Evolutionary conservation across 2,888 invertebrate species (phyloP).

Genomic region (Tolmerus cingulatus): DNA sequence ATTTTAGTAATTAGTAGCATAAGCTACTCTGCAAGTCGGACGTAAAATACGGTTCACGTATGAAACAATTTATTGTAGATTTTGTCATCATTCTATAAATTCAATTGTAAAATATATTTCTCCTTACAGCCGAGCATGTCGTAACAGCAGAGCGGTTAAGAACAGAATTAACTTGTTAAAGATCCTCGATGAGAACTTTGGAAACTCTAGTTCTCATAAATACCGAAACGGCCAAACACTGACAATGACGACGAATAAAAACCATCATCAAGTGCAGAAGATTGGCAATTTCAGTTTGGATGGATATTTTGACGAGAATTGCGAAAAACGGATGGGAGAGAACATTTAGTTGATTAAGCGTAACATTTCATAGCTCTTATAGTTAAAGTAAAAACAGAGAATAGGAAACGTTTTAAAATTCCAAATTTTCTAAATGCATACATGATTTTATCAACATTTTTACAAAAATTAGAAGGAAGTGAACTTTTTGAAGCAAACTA

Average conservation of each 20-base stretch:
- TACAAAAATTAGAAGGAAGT: not conserved
- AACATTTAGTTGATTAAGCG: slow-evolving; percentile 20
- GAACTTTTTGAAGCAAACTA: not conserved
- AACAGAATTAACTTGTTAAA: slow-evolving; percentile 23
- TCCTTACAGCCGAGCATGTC: not conserved
- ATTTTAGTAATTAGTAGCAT: too few relatives aligned
- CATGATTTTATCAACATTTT: slow-evolving; percentile 30
- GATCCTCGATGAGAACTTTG: not conserved
- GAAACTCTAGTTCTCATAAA: not conserved
- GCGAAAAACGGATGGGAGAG: not conserved
- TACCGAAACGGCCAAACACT: not conserved
- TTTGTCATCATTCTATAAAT: not conserved
- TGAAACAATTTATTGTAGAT: too few relatives aligned
- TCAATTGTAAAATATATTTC: not conserved
- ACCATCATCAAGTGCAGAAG: not conserved
- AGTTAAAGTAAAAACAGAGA: not conserved
- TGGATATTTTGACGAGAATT: not conserved
- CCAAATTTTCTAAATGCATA: slow-evolving; percentile 23
- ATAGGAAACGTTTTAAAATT: slow-evolving; percentile 24
- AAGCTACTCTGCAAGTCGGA: too few relatives aligned
- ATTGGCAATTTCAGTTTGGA: not conserved
- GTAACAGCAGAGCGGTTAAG: slow-evolving; percentile 20
- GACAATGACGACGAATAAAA: not conserved
- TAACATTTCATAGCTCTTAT: slow-evolving; percentile 29
- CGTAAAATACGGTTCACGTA: too few relatives aligned